Percentiles rank a stretch among this genome's conserved stretches.
These are phyloP conservation scores for Ammodytes dubius DNA, from an alignment of 2,113 vertebrate genomes.

Conservation along the genomic window DNA sequence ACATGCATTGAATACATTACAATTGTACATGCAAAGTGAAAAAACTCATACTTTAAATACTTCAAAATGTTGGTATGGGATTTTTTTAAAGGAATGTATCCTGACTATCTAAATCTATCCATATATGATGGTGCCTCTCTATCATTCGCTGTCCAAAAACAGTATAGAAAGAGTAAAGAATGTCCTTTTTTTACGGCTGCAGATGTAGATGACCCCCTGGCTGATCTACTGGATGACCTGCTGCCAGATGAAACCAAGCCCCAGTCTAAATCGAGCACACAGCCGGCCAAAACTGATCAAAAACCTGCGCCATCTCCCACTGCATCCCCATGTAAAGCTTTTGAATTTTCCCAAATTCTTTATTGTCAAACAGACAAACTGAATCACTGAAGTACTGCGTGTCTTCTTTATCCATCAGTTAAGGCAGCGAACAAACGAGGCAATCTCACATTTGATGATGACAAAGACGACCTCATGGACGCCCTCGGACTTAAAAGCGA, in stretches of 20 bases:
- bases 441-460: constrained; percentile 85
- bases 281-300: constrained; percentile 46
- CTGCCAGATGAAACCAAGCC: constrained; percentile 73
- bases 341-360: not conserved
- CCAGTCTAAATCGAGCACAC: constrained; percentile 19
- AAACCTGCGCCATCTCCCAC: constrained; percentile 41
- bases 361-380: not conserved
- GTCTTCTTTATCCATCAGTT: constrained; percentile 52
- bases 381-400: not conserved
- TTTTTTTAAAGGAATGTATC: not conserved
- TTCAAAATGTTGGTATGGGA: not conserved
- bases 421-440: constrained; percentile 71
- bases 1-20: too few species aligned
- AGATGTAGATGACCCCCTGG: constrained; percentile 84
- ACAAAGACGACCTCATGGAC: constrained; percentile 88
- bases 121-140: not conserved
- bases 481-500: constrained; percentile 85
- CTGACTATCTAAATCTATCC: not conserved
- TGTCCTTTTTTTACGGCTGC: not conserved
- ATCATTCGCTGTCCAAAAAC: not conserved
- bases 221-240: constrained; percentile 84
- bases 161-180: not conserved
- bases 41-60: not conserved
- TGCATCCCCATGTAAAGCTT: constrained; percentile 73
- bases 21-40: not conserved